These are phyloP conservation scores for Trachelus troglodyta DNA, from an alignment of 2,888 invertebrate species.

Conservation along the genomic window DNA sequence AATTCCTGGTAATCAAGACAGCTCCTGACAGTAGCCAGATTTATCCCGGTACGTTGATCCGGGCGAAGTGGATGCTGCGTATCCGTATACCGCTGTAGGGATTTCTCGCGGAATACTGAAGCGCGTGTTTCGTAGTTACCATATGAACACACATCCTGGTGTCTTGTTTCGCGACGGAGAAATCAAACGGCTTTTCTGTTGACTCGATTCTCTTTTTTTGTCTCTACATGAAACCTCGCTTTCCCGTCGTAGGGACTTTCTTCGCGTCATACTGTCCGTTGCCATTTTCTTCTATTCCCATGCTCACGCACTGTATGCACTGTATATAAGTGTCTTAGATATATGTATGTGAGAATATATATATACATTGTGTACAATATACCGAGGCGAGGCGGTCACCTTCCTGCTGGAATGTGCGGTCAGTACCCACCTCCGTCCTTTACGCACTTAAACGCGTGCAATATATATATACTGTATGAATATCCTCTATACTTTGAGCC, in stretches of 20 bases:
- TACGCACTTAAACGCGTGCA: conserved; percentile 23
- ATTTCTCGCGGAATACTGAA: neutral
- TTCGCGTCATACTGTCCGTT: neutral
- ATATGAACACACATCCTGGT: neutral
- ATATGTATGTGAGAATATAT: neutral
- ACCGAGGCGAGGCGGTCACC: conserved; percentile 44
- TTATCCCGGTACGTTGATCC: neutral
- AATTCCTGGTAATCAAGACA: neutral
- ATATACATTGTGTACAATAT: neutral
- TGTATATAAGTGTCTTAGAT: neutral
- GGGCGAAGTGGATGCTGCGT: neutral
- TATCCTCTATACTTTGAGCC: neutral
- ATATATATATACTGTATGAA: neutral
- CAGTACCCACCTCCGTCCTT: conserved; percentile 45
- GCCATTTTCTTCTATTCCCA: neutral
- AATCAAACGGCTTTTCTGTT: neutral
- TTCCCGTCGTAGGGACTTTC: neutral
- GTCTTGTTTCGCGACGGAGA: neutral
- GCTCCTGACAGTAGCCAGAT: neutral
- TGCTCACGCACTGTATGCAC: neutral
- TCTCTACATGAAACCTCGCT: neutral
- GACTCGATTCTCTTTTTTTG: neutral
- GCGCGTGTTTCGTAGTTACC: neutral
- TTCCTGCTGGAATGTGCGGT: conserved; percentile 54
- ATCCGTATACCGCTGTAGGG: neutral